Base-by-base conservation (phyloP, 2,797 vertebrate genomes). In the Cossypha heuglini region DNA sequence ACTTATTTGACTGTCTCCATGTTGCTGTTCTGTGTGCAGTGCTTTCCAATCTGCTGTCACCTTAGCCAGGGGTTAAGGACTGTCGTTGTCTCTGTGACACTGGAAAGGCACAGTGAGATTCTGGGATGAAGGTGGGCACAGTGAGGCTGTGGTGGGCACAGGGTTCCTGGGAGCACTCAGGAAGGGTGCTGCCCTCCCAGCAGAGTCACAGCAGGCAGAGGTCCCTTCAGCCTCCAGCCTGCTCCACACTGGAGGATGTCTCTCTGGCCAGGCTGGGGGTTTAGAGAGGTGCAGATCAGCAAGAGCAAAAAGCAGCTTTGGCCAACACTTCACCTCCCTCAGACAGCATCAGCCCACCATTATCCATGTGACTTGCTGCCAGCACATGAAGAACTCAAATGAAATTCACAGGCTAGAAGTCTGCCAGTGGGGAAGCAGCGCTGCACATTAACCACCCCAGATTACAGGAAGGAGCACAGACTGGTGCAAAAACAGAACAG, bases 401-500 rank as follows among this genome's bases (percentile, higher is more conserved):
- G 14, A 25, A 16, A 67, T 62, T 55, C 63, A 61, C 52, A 75
- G 58, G 33, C 38, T 19, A 5, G 20, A n/a, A 72, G 9, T 28
- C 61, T 55, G 61, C 40, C 24, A 5, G 24, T 4, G 15, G 18
- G 51, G 35, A 71, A 59, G 48, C 55, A 61, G 46, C 0, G 0
- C 46, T 43, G 35, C 2, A 9, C 71, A 37, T 63, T 16, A 37
- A 67, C 2, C 3, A 59, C 20, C 21, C 68, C 19, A 42, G 46
- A 13, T 24, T 59, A 66, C 80, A 59, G 49, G 31, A 66, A 48
- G 57, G 76, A 80, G 58, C 25, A 73, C 43, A 40, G 40, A 16
- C 72, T 49, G 57, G 19, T 67, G 66, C 45, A 33, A 62, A 86
- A 91, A 18, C 37, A 69, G 59, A 74, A 19, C n/a, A 74, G 37